Base-by-base conservation (phyloP, 2,797 vertebrate species). In the Jordanella pulchra region DNA sequence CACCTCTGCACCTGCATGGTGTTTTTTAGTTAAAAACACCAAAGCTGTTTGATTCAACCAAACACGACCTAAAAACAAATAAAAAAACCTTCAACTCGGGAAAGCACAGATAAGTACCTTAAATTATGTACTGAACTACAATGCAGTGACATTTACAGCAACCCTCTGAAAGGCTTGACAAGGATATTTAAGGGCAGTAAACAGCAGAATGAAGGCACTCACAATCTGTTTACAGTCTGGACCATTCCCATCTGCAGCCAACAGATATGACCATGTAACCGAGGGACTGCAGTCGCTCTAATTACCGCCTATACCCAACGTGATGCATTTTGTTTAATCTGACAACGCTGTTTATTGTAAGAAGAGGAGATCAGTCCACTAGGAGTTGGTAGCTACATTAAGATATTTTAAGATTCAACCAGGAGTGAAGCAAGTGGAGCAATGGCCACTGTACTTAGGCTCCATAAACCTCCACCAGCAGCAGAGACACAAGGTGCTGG, bases 121-220 rank as follows among this genome's bases (percentile, higher is more conserved):
- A 63, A 66, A 35, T 32, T 56, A 69, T 79, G 67, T 61, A 35
- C 65, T 64, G 75, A 84, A 78, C 70, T 65, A 45, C 73, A 78
- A 39, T 12, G 10, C 44, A 56, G 23, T 85, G 85, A 87, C 85
- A 87, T 87, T 88, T 83, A 87, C 82, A 81, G 72, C 53, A 51
- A 75, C 72, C 64, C 67, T 67, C 69, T 65, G 71, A 79, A 80
- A 76, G 75, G 79, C 85, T 84, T 77, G 87, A 77, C 78, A 79
- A 86, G 84, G 85, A 58, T 78, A 79, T 76, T 64, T 80, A 72
- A 69, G 75, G 78, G 79, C 82, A 32, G 79, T 85, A 88, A 88
- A 89, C 75, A 45, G 6, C 79, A 51, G 67, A 58, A 76, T 77
- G 71, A 87, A 80, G 71, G 60, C 35, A 28, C 35, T 77, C 23